These are phyloP conservation scores for Busseola fusca DNA, from an alignment of 2,888 invertebrate genomes.

Conservation along the genomic window DNA sequence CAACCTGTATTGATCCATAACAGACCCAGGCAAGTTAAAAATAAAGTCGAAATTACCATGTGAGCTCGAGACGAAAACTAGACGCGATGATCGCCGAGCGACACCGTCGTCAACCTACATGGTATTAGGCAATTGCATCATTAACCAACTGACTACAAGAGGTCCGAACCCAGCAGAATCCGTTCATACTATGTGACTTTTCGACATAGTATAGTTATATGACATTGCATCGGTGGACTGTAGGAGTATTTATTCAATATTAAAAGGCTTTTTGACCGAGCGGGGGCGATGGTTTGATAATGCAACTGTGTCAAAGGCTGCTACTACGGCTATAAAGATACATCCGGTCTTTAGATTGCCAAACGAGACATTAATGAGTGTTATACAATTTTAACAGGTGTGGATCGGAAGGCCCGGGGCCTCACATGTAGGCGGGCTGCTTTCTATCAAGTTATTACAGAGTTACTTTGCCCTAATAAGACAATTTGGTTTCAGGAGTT, in stretches of 20 bases:
- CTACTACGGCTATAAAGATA: constrained; percentile 67
- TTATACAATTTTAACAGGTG: constrained; percentile 66
- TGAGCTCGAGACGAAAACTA: constrained; percentile 62
- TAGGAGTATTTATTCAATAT: constrained; percentile 83
- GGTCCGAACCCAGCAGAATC: constrained; percentile 46
- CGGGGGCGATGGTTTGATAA: constrained; percentile 78
- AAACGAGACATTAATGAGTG: constrained; percentile 69
- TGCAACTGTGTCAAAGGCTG: constrained; percentile 81
- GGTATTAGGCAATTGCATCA: constrained; percentile 81
- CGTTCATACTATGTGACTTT: constrained; percentile 50
- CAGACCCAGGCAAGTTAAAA: constrained; percentile 40
- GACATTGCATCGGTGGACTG: constrained; percentile 73
- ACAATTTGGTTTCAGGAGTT: constrained; percentile 14
- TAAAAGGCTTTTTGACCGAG: constrained; percentile 76
- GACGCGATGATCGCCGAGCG: constrained; percentile 74
- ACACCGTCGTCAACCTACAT: constrained; percentile 80
- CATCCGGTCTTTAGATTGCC: constrained; percentile 75
- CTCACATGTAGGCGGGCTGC: constrained; percentile 42
- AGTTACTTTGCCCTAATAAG: constrained; percentile 21
- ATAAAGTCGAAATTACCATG: constrained; percentile 65
- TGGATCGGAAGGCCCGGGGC: constrained; percentile 54
- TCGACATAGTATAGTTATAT: constrained; percentile 63
- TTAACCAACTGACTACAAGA: constrained; percentile 68
- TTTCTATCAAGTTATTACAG: constrained; percentile 29
- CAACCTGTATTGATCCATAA: constrained; percentile 47